Percentiles rank a stretch among this genome's conserved stretches.
phyloP scores from a whole-genome alignment of 2,888 invertebrate species.

The Pristionchus entomophagus region DNA sequence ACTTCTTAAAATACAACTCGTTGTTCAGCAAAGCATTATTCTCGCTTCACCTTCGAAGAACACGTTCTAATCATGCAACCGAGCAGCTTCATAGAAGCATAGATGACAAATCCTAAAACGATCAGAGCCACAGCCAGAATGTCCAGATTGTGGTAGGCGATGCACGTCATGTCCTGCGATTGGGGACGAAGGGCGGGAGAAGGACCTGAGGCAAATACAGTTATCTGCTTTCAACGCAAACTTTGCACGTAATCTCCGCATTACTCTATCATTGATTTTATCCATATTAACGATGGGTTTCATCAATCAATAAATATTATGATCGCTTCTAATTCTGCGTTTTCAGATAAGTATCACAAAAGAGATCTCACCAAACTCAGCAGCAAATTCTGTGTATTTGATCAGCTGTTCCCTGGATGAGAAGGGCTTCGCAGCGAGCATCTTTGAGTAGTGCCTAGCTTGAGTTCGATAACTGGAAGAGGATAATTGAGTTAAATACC shows the following conservation, averaged over 20 bases:
- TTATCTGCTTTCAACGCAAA: too few species aligned
- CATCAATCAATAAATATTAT: too few species aligned
- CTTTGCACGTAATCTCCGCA: too few species aligned
- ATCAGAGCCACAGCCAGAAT: neutral
- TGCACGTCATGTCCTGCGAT: neutral
- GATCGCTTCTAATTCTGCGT: too few species aligned
- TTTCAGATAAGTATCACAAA: too few species aligned
- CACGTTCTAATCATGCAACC: neutral
- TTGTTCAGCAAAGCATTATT: too few species aligned
- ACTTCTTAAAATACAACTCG: too few species aligned
- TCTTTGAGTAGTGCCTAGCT: neutral
- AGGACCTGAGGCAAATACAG: neutral
- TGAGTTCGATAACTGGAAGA: neutral
- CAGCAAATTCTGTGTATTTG: slow-evolving; percentile 17
- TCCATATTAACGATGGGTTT: too few species aligned
- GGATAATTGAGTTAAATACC: too few species aligned
- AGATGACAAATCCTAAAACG: neutral
- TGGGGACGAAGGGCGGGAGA: neutral
- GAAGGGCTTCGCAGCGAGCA: slow-evolving; percentile 8
- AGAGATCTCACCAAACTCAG: neutral
- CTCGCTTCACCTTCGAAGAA: neutral
- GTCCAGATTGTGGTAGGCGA: slow-evolving; percentile 28
- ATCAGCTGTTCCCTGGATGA: neutral
- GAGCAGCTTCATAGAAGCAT: neutral
- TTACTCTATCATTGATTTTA: neutral